phyloP scores from a whole-genome alignment of 2,888 invertebrate genomes.

The Hesperia comma region DNA sequence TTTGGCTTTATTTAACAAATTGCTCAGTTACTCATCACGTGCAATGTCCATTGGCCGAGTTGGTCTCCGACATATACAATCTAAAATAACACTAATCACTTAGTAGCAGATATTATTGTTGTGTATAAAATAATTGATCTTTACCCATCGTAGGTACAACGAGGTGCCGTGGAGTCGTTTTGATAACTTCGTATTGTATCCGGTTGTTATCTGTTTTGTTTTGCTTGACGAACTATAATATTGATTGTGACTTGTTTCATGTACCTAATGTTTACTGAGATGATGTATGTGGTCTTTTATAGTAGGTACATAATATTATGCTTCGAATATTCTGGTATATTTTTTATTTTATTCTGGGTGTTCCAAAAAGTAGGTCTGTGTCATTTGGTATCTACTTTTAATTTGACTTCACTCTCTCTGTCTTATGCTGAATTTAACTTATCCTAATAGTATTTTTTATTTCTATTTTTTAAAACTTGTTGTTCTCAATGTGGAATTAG shows the following conservation, averaged over 20 bases:
- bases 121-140: neutral
- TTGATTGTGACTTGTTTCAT: neutral
- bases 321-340: neutral
- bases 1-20: constrained; percentile 24
- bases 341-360: too few relatives aligned
- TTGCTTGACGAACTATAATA: constrained; percentile 8
- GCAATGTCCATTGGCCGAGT: neutral
- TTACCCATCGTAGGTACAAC: neutral
- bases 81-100: constrained; percentile 10
- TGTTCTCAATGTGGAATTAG: too few relatives aligned
- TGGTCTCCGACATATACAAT: neutral
- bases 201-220: constrained; percentile 26
- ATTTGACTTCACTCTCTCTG: too few relatives aligned
- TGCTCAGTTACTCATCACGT: constrained; percentile 6
- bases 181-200: constrained; percentile 20
- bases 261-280: neutral
- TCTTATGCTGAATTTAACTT: too few relatives aligned
- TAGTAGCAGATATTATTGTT: constrained; percentile 2
- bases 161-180: constrained; percentile 1
- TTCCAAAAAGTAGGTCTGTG: too few relatives aligned
- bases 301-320: too few relatives aligned
- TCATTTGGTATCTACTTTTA: too few relatives aligned
- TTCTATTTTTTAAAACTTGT: too few relatives aligned
- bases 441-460: too few relatives aligned
- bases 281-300: neutral